Evolutionary conservation across 2,113 vertebrate species (phyloP), one percentile per base, ranked within the genome.

Genomic region (Emberiza fucata): DNA sequence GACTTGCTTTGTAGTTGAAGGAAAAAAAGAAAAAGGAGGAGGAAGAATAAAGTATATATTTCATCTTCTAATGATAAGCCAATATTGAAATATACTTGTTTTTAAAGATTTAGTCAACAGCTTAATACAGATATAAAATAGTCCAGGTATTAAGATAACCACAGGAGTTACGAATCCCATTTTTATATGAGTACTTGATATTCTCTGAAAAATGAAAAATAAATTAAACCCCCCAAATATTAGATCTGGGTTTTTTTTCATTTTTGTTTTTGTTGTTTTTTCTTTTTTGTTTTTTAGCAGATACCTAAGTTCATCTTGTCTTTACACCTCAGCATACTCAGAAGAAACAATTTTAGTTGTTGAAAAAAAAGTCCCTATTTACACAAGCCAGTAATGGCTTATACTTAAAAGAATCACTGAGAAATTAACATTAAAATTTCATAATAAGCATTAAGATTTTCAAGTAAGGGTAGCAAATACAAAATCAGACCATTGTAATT

Each of bases 11-110:
- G 87, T 73, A 90, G 75, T 31, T 79, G 35, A 92, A 78, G 65
- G 25, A 76, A 63, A 72, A 97, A 90, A 94, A 94, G 51, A 92
- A 86, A 31, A n/a, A 86, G 72, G 77, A 92, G 61, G 85, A 93
- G 59, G 47, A 80, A 91, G 68, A 94, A 86, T 72, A 90, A 95
- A 92, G 73, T 66, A 81, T 75, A 68, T 77, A 90, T 90, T 95
- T 90, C 51, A 73, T 48, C 79, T 78, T 86, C 37, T 44, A 83
- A 9, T 90, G 68, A 85, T 90, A 94, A 79, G 44, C 42, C 50
- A 82, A 64, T 66, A 82, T 75, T 92, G 57, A 92, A 95, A 83
- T 86, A 81, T 25, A 82, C 14, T 50, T 84, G 37, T 54, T 90
- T 94, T 90, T 47, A 64, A 87, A 90, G 47, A 40, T 44, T 53